These are phyloP conservation scores for Choloepus didactylus DNA, from an alignment of 2,797 vertebrate genomes.

Conservation along the genomic window DNA sequence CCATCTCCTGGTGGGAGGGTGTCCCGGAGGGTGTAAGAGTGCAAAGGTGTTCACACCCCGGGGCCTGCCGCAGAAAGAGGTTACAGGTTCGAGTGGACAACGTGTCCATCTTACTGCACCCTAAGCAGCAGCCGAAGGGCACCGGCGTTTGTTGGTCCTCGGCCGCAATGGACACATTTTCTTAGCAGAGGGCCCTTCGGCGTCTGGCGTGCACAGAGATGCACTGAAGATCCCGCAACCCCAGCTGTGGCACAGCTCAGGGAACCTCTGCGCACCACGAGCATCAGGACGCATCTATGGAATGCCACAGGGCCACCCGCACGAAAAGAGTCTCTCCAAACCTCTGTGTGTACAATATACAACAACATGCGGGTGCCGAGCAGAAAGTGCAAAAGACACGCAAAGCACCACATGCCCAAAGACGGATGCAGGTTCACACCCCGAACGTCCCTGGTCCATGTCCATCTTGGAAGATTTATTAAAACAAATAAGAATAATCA, in stretches of 20 bases:
- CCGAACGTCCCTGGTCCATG: neutral
- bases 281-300: neutral
- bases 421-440: neutral
- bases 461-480: neutral
- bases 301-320: neutral
- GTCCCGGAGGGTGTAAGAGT: neutral
- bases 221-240: neutral
- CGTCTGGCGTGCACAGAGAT: neutral
- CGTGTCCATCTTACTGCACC: neutral
- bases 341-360: neutral
- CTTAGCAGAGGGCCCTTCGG: neutral
- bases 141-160: neutral
- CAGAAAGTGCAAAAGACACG: slow-evolving; percentile 51
- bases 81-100: neutral
- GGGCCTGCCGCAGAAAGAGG: neutral
- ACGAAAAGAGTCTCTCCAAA: neutral
- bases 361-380: neutral
- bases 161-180: neutral
- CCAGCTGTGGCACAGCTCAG: neutral
- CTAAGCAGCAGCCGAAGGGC: neutral
- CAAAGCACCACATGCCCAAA: neutral
- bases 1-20: neutral
- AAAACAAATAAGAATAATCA: neutral
- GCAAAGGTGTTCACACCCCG: neutral
- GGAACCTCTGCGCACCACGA: neutral